Percentiles rank a stretch among this genome's conserved stretches.
These are phyloP conservation scores for Cantharis rustica DNA, from an alignment of 2,888 invertebrate genomes.

Conservation along the genomic window DNA sequence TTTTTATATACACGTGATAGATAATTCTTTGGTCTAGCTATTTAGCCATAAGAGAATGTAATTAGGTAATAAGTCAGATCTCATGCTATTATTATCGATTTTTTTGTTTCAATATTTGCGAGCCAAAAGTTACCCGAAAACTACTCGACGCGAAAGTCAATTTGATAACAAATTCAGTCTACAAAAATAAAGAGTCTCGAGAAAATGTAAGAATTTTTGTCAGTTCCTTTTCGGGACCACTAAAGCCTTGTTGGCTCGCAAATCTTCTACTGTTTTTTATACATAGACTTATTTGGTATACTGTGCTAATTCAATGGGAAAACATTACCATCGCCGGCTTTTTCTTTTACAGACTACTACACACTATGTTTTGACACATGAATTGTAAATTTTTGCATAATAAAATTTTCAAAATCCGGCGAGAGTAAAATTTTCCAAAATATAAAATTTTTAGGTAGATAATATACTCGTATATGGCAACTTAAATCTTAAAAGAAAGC, in stretches of 20 bases:
- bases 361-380: constrained; percentile 36
- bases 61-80: constrained; percentile 31
- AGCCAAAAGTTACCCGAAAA: constrained; percentile 39
- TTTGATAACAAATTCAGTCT: constrained; percentile 40
- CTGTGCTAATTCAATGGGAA: constrained; percentile 36
- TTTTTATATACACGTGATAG: constrained; percentile 54
- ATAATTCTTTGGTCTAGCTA: constrained; percentile 57
- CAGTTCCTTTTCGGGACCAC: constrained; percentile 45
- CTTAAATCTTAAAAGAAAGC: constrained; percentile 24
- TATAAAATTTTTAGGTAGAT: neutral
- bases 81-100: constrained; percentile 29
- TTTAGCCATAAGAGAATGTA: constrained; percentile 37
- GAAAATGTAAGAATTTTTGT: constrained; percentile 40
- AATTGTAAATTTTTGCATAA: constrained; percentile 15
- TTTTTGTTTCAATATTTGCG: constrained; percentile 30
- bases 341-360: constrained; percentile 23
- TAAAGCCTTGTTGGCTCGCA: constrained; percentile 42
- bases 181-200: constrained; percentile 47
- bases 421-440: constrained; percentile 34
- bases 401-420: constrained; percentile 21
- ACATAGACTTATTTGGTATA: constrained; percentile 46
- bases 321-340: constrained; percentile 39
- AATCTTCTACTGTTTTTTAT: constrained; percentile 31
- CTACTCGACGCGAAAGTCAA: constrained; percentile 38
- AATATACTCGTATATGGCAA: constrained; percentile 32